Percentiles rank a stretch among this genome's conserved stretches.
These are phyloP conservation scores for Tiliacea aurago DNA, from an alignment of 2,888 invertebrate genomes.

Conservation along the genomic window DNA sequence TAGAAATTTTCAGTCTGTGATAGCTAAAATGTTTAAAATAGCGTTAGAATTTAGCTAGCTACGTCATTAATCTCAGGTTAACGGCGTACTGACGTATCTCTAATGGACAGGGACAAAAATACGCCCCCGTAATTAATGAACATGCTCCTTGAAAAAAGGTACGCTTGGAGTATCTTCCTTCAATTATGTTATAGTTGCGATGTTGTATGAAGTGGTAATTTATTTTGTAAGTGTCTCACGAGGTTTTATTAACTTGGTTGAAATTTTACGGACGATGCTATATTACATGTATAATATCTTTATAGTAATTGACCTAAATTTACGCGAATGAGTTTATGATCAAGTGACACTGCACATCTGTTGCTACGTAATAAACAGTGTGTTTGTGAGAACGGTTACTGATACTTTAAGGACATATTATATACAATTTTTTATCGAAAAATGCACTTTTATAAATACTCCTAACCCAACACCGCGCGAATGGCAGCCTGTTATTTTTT, in stretches of 20 bases:
- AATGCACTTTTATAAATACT: too few species aligned
- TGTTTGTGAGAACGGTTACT: too few species aligned
- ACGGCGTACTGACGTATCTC: slow-evolving; percentile 82
- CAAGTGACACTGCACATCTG: background rate
- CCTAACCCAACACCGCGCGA: too few species aligned
- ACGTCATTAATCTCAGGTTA: slow-evolving; percentile 83
- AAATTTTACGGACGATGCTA: background rate
- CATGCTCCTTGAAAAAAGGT: slow-evolving; percentile 71
- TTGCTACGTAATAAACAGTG: background rate
- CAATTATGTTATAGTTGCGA: slow-evolving; percentile 50
- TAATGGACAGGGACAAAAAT: slow-evolving; percentile 87
- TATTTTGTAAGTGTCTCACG: slow-evolving; percentile 28
- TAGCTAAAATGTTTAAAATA: slow-evolving; percentile 67
- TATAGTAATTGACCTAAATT: background rate
- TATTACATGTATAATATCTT: background rate
- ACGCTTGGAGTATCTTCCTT: slow-evolving; percentile 41
- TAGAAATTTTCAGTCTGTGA: slow-evolving; percentile 34
- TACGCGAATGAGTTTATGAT: background rate
- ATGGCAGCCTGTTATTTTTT: too few species aligned
- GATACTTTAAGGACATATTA: background rate
- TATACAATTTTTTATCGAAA: background rate
- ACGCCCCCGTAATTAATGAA: slow-evolving; percentile 84
- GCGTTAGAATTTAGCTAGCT: slow-evolving; percentile 68
- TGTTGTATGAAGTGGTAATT: slow-evolving; percentile 31
- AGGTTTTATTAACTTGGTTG: background rate